Evolutionary conservation across 2,797 vertebrate species (phyloP).

Genomic region (Amblyopsis hoosieri): DNA sequence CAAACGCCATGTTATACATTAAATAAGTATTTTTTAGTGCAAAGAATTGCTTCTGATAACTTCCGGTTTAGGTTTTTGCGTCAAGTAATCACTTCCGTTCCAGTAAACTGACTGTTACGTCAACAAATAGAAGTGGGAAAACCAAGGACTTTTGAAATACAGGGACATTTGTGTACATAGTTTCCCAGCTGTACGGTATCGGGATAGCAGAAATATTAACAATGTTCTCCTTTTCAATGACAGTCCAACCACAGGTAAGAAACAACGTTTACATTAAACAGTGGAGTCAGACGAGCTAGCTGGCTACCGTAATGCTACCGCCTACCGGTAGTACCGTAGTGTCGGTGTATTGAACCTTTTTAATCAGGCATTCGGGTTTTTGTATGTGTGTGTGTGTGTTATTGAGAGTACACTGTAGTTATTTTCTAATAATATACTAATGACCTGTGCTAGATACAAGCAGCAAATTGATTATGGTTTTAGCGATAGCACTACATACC

Average conservation of each 20-base stretch:
- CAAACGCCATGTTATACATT: too few relatives aligned
- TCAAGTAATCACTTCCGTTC: background rate
- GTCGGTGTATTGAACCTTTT: too few relatives aligned
- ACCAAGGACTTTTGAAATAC: constrained; percentile 9
- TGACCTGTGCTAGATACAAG: background rate
- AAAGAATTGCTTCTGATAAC: background rate
- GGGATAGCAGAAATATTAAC: constrained; percentile 2
- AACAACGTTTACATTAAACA: constrained; percentile 34
- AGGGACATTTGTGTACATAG: background rate
- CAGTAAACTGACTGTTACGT: background rate
- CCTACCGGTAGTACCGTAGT: too few relatives aligned
- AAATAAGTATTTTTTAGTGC: too few relatives aligned
- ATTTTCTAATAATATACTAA: background rate
- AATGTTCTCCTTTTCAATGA: constrained; percentile 89
- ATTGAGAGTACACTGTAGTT: background rate
- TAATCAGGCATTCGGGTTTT: background rate
- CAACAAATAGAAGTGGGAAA: constrained; percentile 8
- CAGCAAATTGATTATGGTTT: background rate
- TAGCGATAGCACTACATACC: background rate
- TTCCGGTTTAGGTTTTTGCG: constrained; percentile 33
- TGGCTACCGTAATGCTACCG: constrained; percentile 22
- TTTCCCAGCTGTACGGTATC: background rate
- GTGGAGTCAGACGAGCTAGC: constrained; percentile 7
- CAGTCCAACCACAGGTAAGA: constrained; percentile 92
- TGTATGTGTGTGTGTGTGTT: background rate